Percentiles rank a stretch among this genome's conserved stretches.
phyloP scores from a whole-genome alignment of 2,888 invertebrate genomes.

The Protonemura montana region DNA sequence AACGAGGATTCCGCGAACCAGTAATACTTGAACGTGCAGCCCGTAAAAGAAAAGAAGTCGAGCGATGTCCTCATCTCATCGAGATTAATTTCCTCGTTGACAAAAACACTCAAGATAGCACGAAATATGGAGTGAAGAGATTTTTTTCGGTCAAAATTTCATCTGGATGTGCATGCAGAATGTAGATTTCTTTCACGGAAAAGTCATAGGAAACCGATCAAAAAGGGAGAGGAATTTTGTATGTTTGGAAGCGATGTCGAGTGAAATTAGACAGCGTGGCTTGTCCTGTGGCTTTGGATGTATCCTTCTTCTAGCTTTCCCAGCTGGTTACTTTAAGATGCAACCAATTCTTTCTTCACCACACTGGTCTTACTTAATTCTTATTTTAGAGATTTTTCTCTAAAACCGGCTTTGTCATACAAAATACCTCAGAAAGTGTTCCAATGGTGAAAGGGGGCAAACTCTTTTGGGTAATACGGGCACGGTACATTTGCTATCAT shows the following conservation, averaged over 20 bases:
- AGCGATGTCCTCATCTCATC: not conserved
- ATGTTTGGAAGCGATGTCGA: slow-evolving; percentile 15
- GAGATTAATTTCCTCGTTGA: not conserved
- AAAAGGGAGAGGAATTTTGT: slow-evolving; percentile 1
- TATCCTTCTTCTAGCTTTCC: not conserved
- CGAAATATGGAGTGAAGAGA: not conserved
- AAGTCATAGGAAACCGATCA: not conserved
- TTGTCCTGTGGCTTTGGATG: not conserved
- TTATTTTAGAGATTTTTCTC: not conserved
- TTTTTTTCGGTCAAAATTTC: not conserved
- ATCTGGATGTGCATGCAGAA: not conserved
- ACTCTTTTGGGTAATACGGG: not conserved
- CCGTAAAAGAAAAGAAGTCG: not conserved
- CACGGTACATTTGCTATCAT: not conserved
- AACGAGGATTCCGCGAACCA: not conserved
- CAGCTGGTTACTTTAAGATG: not conserved
- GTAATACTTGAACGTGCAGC: not conserved
- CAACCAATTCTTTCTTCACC: not conserved
- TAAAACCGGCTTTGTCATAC: not conserved
- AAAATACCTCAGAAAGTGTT: not conserved
- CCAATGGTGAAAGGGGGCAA: not conserved
- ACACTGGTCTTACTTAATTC: not conserved
- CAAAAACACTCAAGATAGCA: not conserved
- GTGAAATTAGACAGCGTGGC: slow-evolving; percentile 26
- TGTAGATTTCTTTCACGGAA: not conserved